phyloP scores from a whole-genome alignment of 2,113 vertebrate genomes.

The Brachionichthys hirsutus region DNA sequence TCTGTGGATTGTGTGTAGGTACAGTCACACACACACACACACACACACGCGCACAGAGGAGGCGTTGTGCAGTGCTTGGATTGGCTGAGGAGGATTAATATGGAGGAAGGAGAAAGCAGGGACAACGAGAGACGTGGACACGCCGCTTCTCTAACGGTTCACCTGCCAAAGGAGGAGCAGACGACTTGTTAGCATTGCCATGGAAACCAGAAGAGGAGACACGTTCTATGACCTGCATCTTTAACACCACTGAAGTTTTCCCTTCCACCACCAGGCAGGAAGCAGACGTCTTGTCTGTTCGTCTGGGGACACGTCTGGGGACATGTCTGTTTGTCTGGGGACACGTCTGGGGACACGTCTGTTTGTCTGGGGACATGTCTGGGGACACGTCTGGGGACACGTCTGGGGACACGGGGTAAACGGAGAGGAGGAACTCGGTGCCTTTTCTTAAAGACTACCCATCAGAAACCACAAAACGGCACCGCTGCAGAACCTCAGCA shows the following conservation, averaged over 20 bases:
- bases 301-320: too few species aligned
- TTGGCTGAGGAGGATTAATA: conserved; percentile 36
- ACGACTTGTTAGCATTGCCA: conserved; percentile 61
- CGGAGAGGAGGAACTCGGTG: conserved; percentile 66
- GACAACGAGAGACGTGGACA: conserved; percentile 13
- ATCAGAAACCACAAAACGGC: conserved; percentile 43
- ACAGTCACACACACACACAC: conserved; percentile 17
- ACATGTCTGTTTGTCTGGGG: too few species aligned
- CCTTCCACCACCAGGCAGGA: conserved; percentile 15
- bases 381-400: too few species aligned
- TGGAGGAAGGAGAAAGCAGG: conserved; percentile 16
- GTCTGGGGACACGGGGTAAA: too few species aligned
- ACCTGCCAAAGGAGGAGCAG: conserved; percentile 38
- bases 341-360: too few species aligned
- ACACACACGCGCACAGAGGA: conserved; percentile 18
- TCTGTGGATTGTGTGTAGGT: conserved; percentile 34
- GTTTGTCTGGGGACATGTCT: too few species aligned
- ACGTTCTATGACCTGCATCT: conserved; percentile 32
- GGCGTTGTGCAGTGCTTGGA: conserved; percentile 22
- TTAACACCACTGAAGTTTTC: conserved; percentile 37
- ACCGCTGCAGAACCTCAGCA: conserved; percentile 59
- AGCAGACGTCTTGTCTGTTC: conserved; percentile 60
- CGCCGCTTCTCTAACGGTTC: conserved; percentile 16
- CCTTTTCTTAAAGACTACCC: conserved; percentile 48
- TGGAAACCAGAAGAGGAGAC: conserved; percentile 39